Conservation (phyloP, 2,797 vertebrate species). For the Telmatherina bonti region DNA sequence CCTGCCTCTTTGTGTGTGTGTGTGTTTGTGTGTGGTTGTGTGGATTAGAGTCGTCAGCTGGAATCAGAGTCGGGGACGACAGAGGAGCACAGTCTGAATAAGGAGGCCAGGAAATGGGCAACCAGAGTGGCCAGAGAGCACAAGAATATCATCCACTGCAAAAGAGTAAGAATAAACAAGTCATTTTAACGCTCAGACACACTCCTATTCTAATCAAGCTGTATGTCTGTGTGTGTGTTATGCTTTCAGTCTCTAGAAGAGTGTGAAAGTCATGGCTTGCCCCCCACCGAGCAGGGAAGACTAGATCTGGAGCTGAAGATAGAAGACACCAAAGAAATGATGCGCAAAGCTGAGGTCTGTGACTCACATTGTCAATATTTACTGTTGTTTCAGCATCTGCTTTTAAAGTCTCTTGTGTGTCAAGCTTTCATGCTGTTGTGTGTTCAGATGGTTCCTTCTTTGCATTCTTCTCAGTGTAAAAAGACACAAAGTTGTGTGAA, state of each 20-base stretch:
- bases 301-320: constrained; percentile 93
- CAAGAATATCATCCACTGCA: constrained; percentile 95
- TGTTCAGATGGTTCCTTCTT: background rate
- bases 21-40: constrained; percentile 11
- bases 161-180: constrained; percentile 84
- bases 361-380: constrained; percentile 13
- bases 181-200: background rate
- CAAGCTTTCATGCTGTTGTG: background rate
- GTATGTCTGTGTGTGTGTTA: constrained; percentile 22
- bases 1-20: background rate
- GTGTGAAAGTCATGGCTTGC: constrained; percentile 90
- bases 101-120: constrained; percentile 98
- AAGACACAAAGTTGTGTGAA: constrained; percentile 2
- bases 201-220: constrained; percentile 10
- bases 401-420: constrained; percentile 7
- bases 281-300: constrained; percentile 90
- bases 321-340: constrained; percentile 93
- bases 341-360: constrained; percentile 95
- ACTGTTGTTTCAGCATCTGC: constrained; percentile 9
- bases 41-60: constrained; percentile 91
- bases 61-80: constrained; percentile 95
- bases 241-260: constrained; percentile 89
- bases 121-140: constrained; percentile 94
- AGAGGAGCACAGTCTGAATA: constrained; percentile 98
- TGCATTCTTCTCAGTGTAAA: constrained; percentile 2